These are phyloP conservation scores for Benthosema pterotum DNA, from an alignment of 2,797 vertebrate species.

Conservation along the genomic window DNA sequence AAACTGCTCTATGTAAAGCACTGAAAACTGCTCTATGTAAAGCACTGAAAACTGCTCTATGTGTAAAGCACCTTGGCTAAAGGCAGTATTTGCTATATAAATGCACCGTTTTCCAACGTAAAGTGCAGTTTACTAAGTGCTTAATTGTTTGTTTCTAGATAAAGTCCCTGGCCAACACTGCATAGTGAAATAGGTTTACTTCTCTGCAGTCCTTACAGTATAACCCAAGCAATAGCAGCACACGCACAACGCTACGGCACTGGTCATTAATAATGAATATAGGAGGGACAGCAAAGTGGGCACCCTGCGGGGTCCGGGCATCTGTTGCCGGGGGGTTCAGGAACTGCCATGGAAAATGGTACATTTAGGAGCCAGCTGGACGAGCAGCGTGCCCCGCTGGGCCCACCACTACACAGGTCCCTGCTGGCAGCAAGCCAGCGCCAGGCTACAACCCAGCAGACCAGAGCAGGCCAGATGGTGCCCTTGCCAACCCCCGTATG, in stretches of 20 bases:
- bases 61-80: no score
- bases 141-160: no score
- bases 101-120: no score
- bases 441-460: constrained; percentile 63
- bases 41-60: no score
- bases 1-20: no score
- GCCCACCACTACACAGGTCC: constrained; percentile 66
- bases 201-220: constrained; percentile 13
- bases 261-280: constrained; percentile 61
- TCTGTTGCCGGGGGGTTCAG: constrained; percentile 73
- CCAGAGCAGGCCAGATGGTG: constrained; percentile 72
- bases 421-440: constrained; percentile 66
- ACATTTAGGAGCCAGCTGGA: constrained; percentile 83
- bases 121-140: no score
- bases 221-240: constrained; percentile 9
- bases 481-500: constrained; percentile 61
- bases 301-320: constrained; percentile 68
- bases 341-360: constrained; percentile 75
- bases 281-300: constrained; percentile 63
- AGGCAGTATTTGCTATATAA: no score
- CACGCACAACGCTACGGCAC: constrained; percentile 47
- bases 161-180: not conserved
- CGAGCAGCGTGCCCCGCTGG: constrained; percentile 63
- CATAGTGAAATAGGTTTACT: constrained; percentile 30
- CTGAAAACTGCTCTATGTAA: no score